These are phyloP conservation scores for Antrozous pallidus DNA, from an alignment of 2,797 vertebrate genomes.

Conservation along the genomic window DNA sequence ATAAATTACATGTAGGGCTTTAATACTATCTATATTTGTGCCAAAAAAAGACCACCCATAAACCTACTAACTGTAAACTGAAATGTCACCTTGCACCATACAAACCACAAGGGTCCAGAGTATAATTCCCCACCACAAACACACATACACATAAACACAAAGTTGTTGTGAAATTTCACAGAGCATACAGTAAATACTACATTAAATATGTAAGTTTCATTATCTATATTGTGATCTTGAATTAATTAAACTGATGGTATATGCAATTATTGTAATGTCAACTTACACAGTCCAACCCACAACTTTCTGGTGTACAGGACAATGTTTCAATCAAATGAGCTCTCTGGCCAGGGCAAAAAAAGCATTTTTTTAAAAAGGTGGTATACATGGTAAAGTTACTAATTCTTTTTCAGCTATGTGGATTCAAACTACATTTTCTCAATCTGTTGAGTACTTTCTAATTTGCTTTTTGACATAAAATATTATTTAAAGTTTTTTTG, in stretches of 20 bases:
- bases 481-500: not conserved
- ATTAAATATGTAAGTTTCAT: not conserved
- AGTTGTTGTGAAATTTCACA: not conserved
- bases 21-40: not conserved
- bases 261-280: not conserved
- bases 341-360: not conserved
- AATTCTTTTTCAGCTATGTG: not conserved
- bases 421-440: slow-evolving; percentile 8
- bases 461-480: not conserved
- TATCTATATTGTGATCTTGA: not conserved
- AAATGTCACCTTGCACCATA: not conserved
- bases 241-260: not conserved
- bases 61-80: not conserved
- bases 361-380: not conserved
- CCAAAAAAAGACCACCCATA: not conserved
- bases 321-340: not conserved
- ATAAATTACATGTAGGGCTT: not conserved
- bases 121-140: not conserved
- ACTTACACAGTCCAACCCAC: not conserved
- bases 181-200: not conserved
- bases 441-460: not conserved
- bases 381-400: not conserved
- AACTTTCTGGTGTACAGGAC: not conserved
- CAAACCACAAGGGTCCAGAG: not conserved
- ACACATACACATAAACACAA: not conserved